Evolutionary conservation across 2,797 vertebrate species (phyloP), one percentile per base, ranked within the genome.

Genomic region (Picus viridis): DNA sequence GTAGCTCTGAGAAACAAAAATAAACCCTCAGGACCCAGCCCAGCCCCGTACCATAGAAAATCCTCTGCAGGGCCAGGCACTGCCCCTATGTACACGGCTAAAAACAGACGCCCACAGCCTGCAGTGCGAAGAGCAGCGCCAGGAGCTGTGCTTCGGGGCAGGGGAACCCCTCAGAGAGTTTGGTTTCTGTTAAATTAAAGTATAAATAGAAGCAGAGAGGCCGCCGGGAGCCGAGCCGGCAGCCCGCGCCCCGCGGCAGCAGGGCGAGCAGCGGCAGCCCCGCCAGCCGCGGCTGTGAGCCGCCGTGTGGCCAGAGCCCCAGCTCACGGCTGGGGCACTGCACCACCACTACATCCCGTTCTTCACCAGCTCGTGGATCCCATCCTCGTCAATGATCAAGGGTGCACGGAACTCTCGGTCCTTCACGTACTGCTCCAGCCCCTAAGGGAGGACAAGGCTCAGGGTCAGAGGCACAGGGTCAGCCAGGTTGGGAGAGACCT

Each of bases 281-380:
- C 90, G 34, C 56, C 83, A 81, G 65, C 61, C n/a, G n/a, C n/a
- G n/a, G n/a, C n/a, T n/a, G n/a, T n/a, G n/a, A n/a, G n/a, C n/a
- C n/a, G n/a, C n/a, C n/a, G n/a, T n/a, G n/a, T n/a, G n/a, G n/a
- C n/a, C n/a, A n/a, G n/a, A n/a, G n/a, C n/a, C n/a, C n/a, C n/a
- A n/a, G n/a, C n/a, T n/a, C n/a, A n/a, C n/a, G n/a, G n/a, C n/a
- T n/a, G n/a, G n/a, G n/a, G n/a, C 72, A 59, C 47, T 4, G 1
- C 0, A 3, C 36, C 11, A 9, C 74, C 1, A 1, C 54, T 98
- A 99, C 86, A 99, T 49, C 29, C 99, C 99, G 0, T 99, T 99
- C 97, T 98, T 99, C 97, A 99, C 98, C 91, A 98, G 94, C 95
- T 99, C 97, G 0, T 98, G 98, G 94, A 98, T 96, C 39, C 99